Percentiles rank a stretch among this genome's conserved stretches.
Evolutionary conservation across 2,113 vertebrate species (phyloP).

Genomic region (Myotis brandtii): DNA sequence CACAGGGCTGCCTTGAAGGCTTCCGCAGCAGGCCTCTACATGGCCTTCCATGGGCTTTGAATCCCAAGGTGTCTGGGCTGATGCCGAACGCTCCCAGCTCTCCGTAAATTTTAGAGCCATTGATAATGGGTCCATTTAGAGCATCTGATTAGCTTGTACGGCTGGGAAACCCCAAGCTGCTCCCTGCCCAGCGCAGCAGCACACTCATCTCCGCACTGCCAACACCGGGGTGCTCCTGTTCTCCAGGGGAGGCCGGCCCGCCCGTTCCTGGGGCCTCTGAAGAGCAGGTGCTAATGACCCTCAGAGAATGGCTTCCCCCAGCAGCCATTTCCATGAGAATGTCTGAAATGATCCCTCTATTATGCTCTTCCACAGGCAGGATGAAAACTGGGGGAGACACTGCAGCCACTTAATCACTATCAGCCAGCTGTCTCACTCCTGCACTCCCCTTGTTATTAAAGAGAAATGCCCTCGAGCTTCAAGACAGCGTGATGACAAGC

Average conservation of each 20-base stretch:
- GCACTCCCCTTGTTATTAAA: constrained; percentile 60
- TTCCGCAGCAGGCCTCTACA: not conserved
- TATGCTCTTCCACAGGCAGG: not conserved
- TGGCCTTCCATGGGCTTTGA: not conserved
- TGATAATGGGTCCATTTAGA: not conserved
- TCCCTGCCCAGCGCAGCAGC: not conserved
- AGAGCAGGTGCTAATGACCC: constrained; percentile 30
- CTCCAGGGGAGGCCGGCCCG: constrained; percentile 15
- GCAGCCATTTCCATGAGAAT: not conserved
- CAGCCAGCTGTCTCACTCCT: constrained; percentile 69
- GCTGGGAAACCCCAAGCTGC: not conserved
- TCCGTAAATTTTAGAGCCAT: not conserved
- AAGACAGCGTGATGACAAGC: constrained; percentile 58
- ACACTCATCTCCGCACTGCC: not conserved
- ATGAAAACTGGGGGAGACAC: constrained; percentile 20
- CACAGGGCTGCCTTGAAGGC: not conserved
- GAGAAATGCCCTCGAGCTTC: constrained; percentile 66
- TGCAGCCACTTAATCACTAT: constrained; percentile 60
- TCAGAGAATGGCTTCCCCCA: not conserved
- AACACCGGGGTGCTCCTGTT: not conserved
- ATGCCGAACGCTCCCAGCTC: not conserved
- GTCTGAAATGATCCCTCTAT: constrained; percentile 17
- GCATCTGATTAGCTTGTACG: not conserved
- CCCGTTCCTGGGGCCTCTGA: not conserved
- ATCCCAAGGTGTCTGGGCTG: not conserved